These are phyloP conservation scores for Drosophila acutilabella DNA, from an alignment of 2,888 invertebrate genomes.

Conservation along the genomic window DNA sequence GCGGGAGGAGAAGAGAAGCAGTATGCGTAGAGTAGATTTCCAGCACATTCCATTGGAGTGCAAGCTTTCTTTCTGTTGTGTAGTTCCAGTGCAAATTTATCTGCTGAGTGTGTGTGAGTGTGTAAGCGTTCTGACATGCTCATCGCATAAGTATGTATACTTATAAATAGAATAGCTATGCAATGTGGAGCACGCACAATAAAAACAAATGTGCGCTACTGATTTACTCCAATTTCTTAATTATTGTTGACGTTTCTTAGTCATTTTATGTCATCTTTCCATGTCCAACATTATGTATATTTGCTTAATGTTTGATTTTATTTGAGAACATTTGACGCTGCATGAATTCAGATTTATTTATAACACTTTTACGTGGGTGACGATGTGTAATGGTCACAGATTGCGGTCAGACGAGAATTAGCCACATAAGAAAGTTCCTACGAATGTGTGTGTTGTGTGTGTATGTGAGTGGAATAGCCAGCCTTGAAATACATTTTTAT, in stretches of 20 bases:
- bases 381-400: constrained; percentile 52
- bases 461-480: constrained; percentile 44
- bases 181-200: constrained; percentile 36
- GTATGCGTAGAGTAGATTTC: background rate
- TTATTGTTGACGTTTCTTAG: constrained; percentile 56
- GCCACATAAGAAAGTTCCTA: constrained; percentile 52
- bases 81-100: constrained; percentile 13
- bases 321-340: constrained; percentile 23
- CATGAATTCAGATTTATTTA: constrained; percentile 47
- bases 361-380: constrained; percentile 45
- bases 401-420: constrained; percentile 57
- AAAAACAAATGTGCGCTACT: constrained; percentile 30
- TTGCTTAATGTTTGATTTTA: constrained; percentile 17
- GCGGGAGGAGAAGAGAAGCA: constrained; percentile 15
- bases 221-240: constrained; percentile 57
- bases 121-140: background rate
- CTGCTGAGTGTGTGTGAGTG: background rate
- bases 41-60: constrained; percentile 9
- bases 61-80: constrained; percentile 6
- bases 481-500: constrained; percentile 68
- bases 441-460: constrained; percentile 23
- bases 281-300: constrained; percentile 24
- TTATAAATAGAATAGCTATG: constrained; percentile 20
- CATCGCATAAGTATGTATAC: constrained; percentile 1
- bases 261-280: constrained; percentile 42